Conservation (phyloP, 1,140 invertebrate genomes). For the Grapholita molesta region DNA sequence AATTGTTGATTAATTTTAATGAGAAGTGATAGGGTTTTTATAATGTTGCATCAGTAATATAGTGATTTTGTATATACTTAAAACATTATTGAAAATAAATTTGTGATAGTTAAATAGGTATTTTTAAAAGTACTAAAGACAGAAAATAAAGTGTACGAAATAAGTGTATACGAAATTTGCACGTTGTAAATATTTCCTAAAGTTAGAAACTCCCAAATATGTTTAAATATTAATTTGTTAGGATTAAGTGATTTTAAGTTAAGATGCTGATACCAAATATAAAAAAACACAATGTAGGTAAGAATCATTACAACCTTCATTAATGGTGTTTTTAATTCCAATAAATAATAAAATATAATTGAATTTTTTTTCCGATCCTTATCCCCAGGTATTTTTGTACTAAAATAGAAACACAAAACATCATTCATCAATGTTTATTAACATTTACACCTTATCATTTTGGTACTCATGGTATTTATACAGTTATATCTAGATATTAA, state of each 20-base stretch:
- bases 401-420: not conserved
- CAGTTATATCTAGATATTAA: too few species aligned
- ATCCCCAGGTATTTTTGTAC: not conserved
- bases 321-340: constrained; percentile 11
- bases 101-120: constrained; percentile 10
- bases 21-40: not conserved
- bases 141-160: too few species aligned
- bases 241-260: constrained; percentile 16
- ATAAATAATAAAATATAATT: not conserved
- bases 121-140: constrained; percentile 3
- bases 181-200: not conserved
- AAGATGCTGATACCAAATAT: constrained; percentile 51
- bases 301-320: constrained; percentile 22
- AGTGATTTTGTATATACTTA: constrained; percentile 10
- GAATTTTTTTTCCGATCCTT: not conserved
- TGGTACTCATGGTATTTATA: too few species aligned
- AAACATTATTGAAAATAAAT: not conserved
- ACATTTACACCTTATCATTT: not conserved
- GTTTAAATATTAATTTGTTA: constrained; percentile 16
- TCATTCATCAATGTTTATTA: not conserved
- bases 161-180: constrained; percentile 2
- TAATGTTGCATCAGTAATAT: not conserved
- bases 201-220: not conserved
- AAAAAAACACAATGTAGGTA: constrained; percentile 19
- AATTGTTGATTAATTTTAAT: constrained; percentile 24